phyloP scores from a whole-genome alignment of 1,140 invertebrate species.

The Pararge aegeria region DNA sequence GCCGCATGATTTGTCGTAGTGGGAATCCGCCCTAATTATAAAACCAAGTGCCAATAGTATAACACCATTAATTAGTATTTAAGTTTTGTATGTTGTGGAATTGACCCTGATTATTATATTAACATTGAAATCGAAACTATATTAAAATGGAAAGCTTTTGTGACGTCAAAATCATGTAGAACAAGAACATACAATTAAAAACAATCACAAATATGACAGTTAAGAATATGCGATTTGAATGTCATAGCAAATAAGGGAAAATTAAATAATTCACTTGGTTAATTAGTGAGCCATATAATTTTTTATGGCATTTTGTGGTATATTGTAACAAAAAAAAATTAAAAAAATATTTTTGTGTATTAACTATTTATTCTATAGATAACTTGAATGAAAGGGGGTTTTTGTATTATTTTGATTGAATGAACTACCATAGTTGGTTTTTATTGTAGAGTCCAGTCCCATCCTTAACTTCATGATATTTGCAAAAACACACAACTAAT shows the following conservation, averaged over 20 bases:
- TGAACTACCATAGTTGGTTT: not conserved
- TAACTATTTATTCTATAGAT: not conserved
- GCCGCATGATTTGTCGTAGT: not conserved
- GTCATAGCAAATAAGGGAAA: not conserved
- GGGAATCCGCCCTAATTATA: not conserved
- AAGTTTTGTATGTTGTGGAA: not conserved
- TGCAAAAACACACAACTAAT: no score
- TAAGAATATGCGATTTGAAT: no score
- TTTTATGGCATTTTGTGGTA: not conserved
- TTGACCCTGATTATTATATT: no score
- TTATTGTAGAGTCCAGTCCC: not conserved
- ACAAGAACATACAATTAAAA: no score
- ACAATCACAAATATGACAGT: no score
- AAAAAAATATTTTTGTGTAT: not conserved
- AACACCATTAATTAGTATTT: slow-evolving; percentile 19
- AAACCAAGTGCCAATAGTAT: slow-evolving; percentile 24
- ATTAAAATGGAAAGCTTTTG: no score
- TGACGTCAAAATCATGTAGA: no score
- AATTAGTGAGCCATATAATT: not conserved
- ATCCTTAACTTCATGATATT: no score
- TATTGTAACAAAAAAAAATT: not conserved
- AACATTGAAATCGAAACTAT: no score
- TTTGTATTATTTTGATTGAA: not conserved
- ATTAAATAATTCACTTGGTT: not conserved
- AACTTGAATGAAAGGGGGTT: no score